These are phyloP conservation scores for Penaeus monodon DNA, from an alignment of 2,888 invertebrate genomes.

Conservation along the genomic window DNA sequence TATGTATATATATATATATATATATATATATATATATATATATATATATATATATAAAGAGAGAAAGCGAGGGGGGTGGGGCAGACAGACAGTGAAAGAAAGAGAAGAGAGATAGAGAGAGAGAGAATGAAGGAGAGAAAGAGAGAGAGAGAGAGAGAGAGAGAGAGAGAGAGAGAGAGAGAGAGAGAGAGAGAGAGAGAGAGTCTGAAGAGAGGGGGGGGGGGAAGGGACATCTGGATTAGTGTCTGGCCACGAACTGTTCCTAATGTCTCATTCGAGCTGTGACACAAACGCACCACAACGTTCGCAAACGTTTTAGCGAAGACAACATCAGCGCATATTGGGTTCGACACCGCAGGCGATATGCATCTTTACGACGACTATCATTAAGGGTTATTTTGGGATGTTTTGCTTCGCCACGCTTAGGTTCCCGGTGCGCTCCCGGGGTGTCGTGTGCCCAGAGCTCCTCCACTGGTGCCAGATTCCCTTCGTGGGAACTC, in stretches of 20 bases:
- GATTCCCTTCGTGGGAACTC: neutral
- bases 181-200: constrained; percentile 28
- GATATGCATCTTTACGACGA: constrained; percentile 20
- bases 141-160: neutral
- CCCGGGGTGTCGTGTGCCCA: constrained; percentile 41
- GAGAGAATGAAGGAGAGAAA: neutral
- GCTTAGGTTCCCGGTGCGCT: constrained; percentile 24
- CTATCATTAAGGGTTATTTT: constrained; percentile 28
- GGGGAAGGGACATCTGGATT: constrained; percentile 39
- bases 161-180: neutral
- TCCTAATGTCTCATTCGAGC: constrained; percentile 38
- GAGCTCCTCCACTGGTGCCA: constrained; percentile 36
- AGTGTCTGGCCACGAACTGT: constrained; percentile 29
- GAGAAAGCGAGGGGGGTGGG: neutral
- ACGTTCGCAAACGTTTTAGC: constrained; percentile 20
- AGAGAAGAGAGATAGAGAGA: neutral
- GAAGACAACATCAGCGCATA: constrained; percentile 26
- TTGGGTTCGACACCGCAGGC: neutral
- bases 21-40: constrained; percentile 3
- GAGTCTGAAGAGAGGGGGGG: constrained; percentile 3
- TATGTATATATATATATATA: neutral
- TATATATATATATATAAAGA: neutral
- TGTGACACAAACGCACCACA: constrained; percentile 30
- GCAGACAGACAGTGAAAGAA: neutral
- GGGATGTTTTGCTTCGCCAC: constrained; percentile 14